Percentiles rank a stretch among this genome's conserved stretches.
phyloP scores from a whole-genome alignment of 2,113 vertebrate species.

The Sprattus sprattus region DNA sequence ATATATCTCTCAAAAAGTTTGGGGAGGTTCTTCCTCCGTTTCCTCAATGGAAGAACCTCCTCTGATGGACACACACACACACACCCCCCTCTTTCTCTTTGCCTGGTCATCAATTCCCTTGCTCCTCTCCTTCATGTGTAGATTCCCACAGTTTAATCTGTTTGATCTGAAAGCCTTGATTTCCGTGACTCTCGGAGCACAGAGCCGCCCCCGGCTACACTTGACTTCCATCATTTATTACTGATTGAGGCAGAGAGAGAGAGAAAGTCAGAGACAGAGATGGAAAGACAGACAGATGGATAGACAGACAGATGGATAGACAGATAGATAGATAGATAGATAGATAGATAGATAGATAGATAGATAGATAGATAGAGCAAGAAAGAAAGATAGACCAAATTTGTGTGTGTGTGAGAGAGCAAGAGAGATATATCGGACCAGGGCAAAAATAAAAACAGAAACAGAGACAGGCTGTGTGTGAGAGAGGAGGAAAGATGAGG shows the following conservation, averaged over 20 bases:
- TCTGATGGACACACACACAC: conserved; percentile 18
- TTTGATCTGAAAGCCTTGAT: conserved; percentile 43
- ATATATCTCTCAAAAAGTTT: no score
- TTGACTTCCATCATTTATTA: conserved; percentile 48
- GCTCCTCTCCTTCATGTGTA: neutral
- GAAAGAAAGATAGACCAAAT: neutral
- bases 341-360: neutral
- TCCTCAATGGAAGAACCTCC: no score
- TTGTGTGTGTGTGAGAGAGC: neutral
- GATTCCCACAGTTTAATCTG: conserved; percentile 34
- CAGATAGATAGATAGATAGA: conserved; percentile 26
- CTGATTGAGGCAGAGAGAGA: conserved; percentile 16
- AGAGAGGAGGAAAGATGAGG: neutral
- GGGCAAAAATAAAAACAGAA: neutral
- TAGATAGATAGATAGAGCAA: no score
- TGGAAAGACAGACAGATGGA: neutral
- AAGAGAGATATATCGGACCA: neutral
- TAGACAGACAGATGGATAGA: neutral
- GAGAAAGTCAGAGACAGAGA: neutral
- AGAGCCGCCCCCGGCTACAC: conserved; percentile 34
- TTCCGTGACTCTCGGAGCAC: conserved; percentile 28
- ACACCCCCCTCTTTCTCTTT: neutral
- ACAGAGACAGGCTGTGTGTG: neutral
- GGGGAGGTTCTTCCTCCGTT: no score
- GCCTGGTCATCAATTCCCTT: conserved; percentile 8